Conservation (phyloP, 2,113 vertebrate genomes). For the Chaetorhynchus papuensis region DNA sequence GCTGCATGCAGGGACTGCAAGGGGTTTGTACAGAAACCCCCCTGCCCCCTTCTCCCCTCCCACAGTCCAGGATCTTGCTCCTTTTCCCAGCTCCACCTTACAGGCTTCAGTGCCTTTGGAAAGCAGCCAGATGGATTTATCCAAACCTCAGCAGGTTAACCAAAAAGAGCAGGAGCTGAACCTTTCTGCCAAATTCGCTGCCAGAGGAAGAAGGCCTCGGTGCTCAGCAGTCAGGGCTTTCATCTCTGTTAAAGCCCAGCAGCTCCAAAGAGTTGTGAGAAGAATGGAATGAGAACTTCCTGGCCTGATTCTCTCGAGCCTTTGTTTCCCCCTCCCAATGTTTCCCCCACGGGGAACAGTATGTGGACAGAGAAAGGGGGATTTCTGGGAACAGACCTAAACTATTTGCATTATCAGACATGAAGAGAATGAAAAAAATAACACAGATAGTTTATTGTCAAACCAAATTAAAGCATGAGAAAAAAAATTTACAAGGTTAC, state of each 20-base stretch:
- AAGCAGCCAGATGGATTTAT: not conserved
- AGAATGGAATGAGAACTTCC: not conserved
- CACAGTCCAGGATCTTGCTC: not conserved
- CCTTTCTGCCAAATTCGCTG: not conserved
- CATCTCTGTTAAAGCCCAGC: not conserved
- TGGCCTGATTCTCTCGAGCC: not conserved
- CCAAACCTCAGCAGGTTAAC: not conserved
- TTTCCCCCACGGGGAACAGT: not conserved
- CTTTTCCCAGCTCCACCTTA: not conserved
- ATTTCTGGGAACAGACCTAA: not conserved
- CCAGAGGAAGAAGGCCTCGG: not conserved
- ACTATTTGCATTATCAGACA: not conserved
- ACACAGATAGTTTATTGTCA: slow-evolving; percentile 17
- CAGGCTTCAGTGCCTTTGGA: not conserved
- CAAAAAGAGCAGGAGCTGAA: not conserved
- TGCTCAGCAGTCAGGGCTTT: not conserved
- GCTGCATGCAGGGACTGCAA: rapidly evolving
- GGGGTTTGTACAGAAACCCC: too few species aligned
- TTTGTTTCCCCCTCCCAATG: not conserved
- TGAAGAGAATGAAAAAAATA: slow-evolving; percentile 41
- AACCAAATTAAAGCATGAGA: slow-evolving; percentile 1
- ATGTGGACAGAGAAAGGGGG: not conserved
- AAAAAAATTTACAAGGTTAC: not conserved
- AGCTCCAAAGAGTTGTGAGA: not conserved
- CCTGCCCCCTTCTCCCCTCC: not conserved